Evolutionary conservation across 2,797 vertebrate genomes (phyloP), one percentile per base, ranked within the genome.

Genomic region (Chiroxiphia lanceolata): DNA sequence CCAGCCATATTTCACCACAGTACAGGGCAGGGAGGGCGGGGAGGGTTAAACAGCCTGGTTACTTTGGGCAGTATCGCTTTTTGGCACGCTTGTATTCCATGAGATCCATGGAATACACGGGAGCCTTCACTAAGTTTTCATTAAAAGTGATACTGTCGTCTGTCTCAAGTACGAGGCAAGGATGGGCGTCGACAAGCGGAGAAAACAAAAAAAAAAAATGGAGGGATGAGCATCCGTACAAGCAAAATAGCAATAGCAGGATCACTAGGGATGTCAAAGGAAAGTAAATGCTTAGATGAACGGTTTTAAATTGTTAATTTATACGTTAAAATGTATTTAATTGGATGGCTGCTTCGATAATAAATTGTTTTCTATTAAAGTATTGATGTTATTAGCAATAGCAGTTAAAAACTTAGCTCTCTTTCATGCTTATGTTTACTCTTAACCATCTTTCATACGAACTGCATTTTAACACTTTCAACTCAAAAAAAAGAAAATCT

Each of bases 201-300:
- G 83, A 90, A 96, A 95, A 97, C 84, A 95, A 96, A 96, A 91
- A 48, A 91, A 48, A 51, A 93, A 86, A 97, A 97, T 80, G 91
- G 96, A 95, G 96, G 97, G 97, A 98, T 96, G 82, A 97, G 92
- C 96, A 94, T 95, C 96, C 96, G 96, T 97, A 97, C 95, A 96
- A 97, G 98, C 97, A 86, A 90, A 96, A 98, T 97, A 98, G 98
- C 98, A 98, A 98, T 97, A 98, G 98, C 98, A 84, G 97, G 98
- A 97, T 98, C 97, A 95, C 97, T 92, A 97, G 96, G 98, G 97
- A 97, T 97, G 97, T 97, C 98, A 93, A 97, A 98, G 90, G 97
- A 97, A 96, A 97, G 94, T 96, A 95, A 98, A 97, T 97, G 95
- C 97, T 98, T 97, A 97, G 97, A 97, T 97, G 96, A 98, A 96